Percentiles rank a stretch among this genome's conserved stretches.
phyloP scores from a whole-genome alignment of 2,113 vertebrate genomes.

The Epinephelus moara region DNA sequence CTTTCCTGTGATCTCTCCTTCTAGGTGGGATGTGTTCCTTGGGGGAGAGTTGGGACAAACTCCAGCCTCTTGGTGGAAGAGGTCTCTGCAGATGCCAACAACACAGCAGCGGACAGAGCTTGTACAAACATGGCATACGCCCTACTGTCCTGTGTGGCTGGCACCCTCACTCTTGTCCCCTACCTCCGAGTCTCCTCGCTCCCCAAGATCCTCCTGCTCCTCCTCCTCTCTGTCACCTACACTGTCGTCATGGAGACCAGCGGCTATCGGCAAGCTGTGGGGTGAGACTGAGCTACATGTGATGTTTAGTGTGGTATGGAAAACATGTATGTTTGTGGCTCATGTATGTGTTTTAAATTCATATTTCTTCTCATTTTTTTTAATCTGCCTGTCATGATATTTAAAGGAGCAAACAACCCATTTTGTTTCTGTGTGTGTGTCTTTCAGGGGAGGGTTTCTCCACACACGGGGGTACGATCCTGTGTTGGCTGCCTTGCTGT shows the following conservation, averaged over 20 bases:
- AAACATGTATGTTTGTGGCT: not conserved
- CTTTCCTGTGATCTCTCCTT: not conserved
- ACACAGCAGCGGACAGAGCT: constrained; percentile 82
- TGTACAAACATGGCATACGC: constrained; percentile 91
- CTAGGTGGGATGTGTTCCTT: constrained; percentile 94
- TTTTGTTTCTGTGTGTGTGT: constrained; percentile 33
- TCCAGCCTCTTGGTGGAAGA: constrained; percentile 86
- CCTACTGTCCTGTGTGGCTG: constrained; percentile 94
- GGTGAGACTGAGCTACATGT: constrained; percentile 81
- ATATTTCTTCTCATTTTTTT: not conserved
- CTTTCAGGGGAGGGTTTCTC: constrained; percentile 86
- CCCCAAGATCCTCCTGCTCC: constrained; percentile 93
- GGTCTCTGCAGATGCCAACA: constrained; percentile 77
- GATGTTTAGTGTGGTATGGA: not conserved
- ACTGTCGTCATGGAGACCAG: constrained; percentile 94
- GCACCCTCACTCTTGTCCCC: constrained; percentile 91
- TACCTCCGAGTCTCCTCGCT: constrained; percentile 96
- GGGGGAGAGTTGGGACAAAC: constrained; percentile 85
- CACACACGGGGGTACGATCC: constrained; percentile 92
- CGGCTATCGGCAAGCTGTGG: constrained; percentile 89
- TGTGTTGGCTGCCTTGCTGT: constrained; percentile 92
- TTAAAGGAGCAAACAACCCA: not conserved
- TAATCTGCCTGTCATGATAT: too few species aligned
- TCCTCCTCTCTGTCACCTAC: constrained; percentile 91
- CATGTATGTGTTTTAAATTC: not conserved